These are phyloP conservation scores for Istiophorus platypterus DNA, from an alignment of 2,113 vertebrate genomes.

Conservation along the genomic window DNA sequence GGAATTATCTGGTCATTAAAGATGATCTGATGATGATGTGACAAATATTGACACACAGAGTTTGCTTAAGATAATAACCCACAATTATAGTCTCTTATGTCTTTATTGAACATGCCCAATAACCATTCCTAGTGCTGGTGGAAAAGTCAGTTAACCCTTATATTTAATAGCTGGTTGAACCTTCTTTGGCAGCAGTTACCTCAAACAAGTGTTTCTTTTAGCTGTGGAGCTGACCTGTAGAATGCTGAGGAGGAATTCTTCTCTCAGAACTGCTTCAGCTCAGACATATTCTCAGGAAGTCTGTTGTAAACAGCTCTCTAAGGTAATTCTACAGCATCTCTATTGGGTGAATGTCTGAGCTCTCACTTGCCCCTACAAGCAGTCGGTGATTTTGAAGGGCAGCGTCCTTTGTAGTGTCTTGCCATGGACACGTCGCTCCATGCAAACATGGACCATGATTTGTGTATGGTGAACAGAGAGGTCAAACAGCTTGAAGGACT, in stretches of 20 bases:
- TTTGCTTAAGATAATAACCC: not conserved
- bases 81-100: not conserved
- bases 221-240: not conserved
- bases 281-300: not conserved
- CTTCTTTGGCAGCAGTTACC: not conserved
- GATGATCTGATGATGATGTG: not conserved
- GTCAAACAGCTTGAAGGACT: not conserved
- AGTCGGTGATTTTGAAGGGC: not conserved
- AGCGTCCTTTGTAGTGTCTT: not conserved
- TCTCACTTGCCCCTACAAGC: not conserved
- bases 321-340: not conserved
- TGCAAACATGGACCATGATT: not conserved
- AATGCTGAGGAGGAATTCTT: not conserved
- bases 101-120: not conserved
- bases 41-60: not conserved
- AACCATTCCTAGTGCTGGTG: not conserved
- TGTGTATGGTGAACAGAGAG: not conserved
- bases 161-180: not conserved
- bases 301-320: not conserved
- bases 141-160: not conserved
- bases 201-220: not conserved
- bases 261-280: not conserved
- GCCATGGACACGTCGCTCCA: not conserved
- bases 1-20: not conserved
- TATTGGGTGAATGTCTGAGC: not conserved